These are phyloP conservation scores for Diachasmimorpha longicaudata DNA, from an alignment of 1,140 invertebrate species.

Conservation along the genomic window DNA sequence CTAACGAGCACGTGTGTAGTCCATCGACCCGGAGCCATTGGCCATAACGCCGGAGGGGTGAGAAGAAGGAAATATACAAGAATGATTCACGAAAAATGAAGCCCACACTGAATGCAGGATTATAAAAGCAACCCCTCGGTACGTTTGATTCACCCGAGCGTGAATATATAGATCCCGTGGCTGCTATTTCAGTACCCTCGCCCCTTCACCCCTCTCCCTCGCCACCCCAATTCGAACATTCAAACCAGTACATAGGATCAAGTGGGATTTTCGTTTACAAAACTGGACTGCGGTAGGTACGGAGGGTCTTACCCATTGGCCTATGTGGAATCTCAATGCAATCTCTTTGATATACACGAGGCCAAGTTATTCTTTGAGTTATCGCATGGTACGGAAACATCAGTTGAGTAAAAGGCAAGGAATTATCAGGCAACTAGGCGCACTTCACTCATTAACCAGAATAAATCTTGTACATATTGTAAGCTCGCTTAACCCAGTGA, in stretches of 20 bases:
- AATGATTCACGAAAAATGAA: slow-evolving; percentile 45
- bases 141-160: neutral
- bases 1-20: slow-evolving; percentile 9
- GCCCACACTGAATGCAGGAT: slow-evolving; percentile 22
- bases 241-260: neutral
- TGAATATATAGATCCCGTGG: slow-evolving; percentile 7
- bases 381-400: neutral
- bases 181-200: neutral
- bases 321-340: neutral
- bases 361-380: neutral
- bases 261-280: slow-evolving; percentile 6
- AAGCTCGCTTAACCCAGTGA: slow-evolving; percentile 13
- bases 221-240: neutral
- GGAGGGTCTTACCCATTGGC: neutral
- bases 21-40: slow-evolving; percentile 29
- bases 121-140: slow-evolving; percentile 5
- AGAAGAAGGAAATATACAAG: neutral
- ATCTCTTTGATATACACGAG: neutral
- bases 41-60: slow-evolving; percentile 12
- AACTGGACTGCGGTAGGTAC: neutral
- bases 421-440: neutral
- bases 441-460: neutral
- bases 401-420: neutral
- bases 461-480: neutral
- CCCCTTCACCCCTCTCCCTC: neutral